Base-by-base conservation (phyloP, 2,797 vertebrate genomes). In the Uromys caudimaculatus region DNA sequence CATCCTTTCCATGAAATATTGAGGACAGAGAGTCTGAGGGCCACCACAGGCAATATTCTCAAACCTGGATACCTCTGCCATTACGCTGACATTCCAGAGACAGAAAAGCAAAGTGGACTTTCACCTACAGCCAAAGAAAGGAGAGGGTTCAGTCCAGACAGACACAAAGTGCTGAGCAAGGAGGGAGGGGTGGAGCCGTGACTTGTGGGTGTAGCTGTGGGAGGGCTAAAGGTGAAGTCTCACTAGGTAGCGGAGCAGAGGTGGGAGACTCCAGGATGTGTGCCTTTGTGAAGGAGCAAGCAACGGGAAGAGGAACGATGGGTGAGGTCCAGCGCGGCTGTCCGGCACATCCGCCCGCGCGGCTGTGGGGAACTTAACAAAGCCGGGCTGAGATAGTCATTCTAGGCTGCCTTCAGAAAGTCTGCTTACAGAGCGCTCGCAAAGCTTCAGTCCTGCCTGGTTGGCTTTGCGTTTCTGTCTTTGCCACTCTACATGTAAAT, bases 61-160 rank as follows among this genome's bases (percentile, higher is more conserved):
- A 52, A 64, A 60, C 88, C 19, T 41, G 8, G 3, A 1, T 21
- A 5, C 29, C 64, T 93, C 10, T 11, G 62, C 89, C 69, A 81
- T 84, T 3, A 1, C 3, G 17, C 29, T 89, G 94, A 54, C 50
- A 7, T 88, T 90, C 81, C 35, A 85, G 75, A 94, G 47, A 44
- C 35, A 67, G 14, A 76, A 94, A 75, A 88, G 58, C 79, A 90
- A 81, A 52, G 2, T 67, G 60, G 50, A 79, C 62, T 79, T 82
- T 69, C 17, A 83, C 24, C 56, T 69, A 78, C 47, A 62, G 14
- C 83, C 0, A 10, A 60, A 12, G 47, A 44, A 9, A 75, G 6
- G 50, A 69, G 87, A 60, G 23, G 0, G n/a, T 62, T 93, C 11
- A 10, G 54, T 67, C 35, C 41, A 93, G 76, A 62, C 2, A 24